phyloP scores from a whole-genome alignment of 2,797 vertebrate genomes.

The Galago senegalensis region DNA sequence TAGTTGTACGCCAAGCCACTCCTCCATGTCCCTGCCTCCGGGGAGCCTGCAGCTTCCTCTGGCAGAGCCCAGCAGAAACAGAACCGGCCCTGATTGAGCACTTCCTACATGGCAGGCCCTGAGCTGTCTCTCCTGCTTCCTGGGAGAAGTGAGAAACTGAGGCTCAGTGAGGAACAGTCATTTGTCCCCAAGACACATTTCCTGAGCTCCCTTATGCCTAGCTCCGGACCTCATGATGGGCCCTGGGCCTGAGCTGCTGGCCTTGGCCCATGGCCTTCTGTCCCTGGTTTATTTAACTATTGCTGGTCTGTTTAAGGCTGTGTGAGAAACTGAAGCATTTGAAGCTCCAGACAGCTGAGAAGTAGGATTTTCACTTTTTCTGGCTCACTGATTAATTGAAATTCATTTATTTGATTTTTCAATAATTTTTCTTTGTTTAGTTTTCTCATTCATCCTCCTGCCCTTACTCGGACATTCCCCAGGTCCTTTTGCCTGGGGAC shows the following conservation, averaged over 20 bases:
- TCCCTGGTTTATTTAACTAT: background rate
- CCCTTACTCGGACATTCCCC: background rate
- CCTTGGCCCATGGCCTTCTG: background rate
- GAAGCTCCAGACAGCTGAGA: background rate
- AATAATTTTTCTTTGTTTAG: background rate
- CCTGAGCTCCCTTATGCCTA: background rate
- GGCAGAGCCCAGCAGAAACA: background rate
- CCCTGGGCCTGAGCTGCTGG: background rate
- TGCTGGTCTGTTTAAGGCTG: background rate
- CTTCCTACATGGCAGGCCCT: background rate
- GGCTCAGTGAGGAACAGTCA: background rate
- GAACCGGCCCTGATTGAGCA: background rate
- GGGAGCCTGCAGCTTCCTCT: background rate
- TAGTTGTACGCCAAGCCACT: background rate
- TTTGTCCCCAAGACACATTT: background rate
- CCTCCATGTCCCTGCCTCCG: background rate
- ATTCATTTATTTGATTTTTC: background rate
- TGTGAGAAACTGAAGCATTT: background rate
- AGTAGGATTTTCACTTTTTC: background rate
- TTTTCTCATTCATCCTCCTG: background rate
- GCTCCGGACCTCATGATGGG: background rate
- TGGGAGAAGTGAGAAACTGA: background rate
- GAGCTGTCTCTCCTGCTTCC: background rate
- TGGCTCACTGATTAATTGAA: background rate
- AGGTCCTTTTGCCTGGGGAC: background rate